Evolutionary conservation across 1,140 invertebrate species (phyloP), one percentile per base, ranked within the genome.

Genomic region (Lasaia peninsularis): DNA sequence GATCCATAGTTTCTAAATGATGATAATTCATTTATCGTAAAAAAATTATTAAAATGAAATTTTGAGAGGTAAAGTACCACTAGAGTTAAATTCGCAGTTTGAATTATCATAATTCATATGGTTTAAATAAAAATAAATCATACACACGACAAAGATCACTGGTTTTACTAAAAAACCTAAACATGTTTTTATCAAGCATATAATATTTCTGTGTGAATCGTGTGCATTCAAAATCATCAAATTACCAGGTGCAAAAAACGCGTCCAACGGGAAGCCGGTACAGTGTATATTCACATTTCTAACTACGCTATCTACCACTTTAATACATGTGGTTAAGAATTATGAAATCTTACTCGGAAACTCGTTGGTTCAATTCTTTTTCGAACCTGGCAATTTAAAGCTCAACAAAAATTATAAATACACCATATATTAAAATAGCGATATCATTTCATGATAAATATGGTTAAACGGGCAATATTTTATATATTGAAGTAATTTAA

Each of bases 201-300:
- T 16, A 18, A 18, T 21, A 11, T 20, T 37, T 24, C 21, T 35
- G 16, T 21, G 28, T 6, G n/a, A 21, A 28, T 20, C 16, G 12
- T 44, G 52, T 31, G 35, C 52, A 55, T 40, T 5, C 3, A 54
- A 32, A 37, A 37, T 49, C 34, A 37, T 12, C 16, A 57, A 56
- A 48, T 49, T 71, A 81, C 82, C 84, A 87, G 84, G 82, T 87
- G 84, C 82, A 84, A 84, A 86, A 86, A 87, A 78, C 72, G 77
- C 78, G 69, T 68, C 79, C 84, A 87, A 87, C 80, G 79, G 68
- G 71, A 80, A 81, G 77, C 77, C 62, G 75, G 71, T 74, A 69
- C 62, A 73, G 24, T 28, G 24, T 28, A 28, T 7, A 28, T 28
- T 60, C 33, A 40, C 40, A 67, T 61, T 20, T 60, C 73, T 72